Evolutionary conservation across 2,888 invertebrate genomes (phyloP), one percentile per base, ranked within the genome.

Genomic region (Zygaena filipendulae): DNA sequence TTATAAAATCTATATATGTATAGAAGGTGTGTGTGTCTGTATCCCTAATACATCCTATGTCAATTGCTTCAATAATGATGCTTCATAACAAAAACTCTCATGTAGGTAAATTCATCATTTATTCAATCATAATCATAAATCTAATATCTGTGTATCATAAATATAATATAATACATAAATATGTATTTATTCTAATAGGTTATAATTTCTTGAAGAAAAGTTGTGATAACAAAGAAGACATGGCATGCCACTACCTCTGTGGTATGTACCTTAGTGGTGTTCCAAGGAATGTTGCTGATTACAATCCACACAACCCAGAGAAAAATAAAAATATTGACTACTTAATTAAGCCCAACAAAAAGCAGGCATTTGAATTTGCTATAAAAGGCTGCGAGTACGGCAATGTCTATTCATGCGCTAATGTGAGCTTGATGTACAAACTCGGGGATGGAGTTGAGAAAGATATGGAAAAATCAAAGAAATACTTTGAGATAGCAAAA

Each of bases 381-480:
- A 67, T 83, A 32, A 88, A 87, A 59, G 92, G 90, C 0, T 98
- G 97, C 59, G 90, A 94, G 36, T 66, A 88, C 1, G 91, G 90
- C 1, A 90, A 95, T 53, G 86, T 93, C 58, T 90, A 88, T 52
- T 91, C 92, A 0, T 98, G 98, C 74, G 89, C 90, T 0, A 97
- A 97, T 72, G 77, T 96, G 1, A 89, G 94, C 52, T 86, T 90
- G 60, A 94, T 95, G 91, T 91, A 92, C 58, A 82, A 82, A 16
- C 85, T 85, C 54, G 95, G 95, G 8, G 92, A 95, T 38, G 95
- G 95, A 2, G 88, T 87, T 0, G 85, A 86, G 28, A 86, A 90
- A 54, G 86, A 90, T 61, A 53, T 69, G 25, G 83, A 85, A 30
- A 75, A 91, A 50, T 87, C 92, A 0, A 85, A 90, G 32, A 82